Percentiles rank a stretch among this genome's conserved stretches.
phyloP scores from a whole-genome alignment of 2,888 invertebrate species.

The Macrophya annulata region DNA sequence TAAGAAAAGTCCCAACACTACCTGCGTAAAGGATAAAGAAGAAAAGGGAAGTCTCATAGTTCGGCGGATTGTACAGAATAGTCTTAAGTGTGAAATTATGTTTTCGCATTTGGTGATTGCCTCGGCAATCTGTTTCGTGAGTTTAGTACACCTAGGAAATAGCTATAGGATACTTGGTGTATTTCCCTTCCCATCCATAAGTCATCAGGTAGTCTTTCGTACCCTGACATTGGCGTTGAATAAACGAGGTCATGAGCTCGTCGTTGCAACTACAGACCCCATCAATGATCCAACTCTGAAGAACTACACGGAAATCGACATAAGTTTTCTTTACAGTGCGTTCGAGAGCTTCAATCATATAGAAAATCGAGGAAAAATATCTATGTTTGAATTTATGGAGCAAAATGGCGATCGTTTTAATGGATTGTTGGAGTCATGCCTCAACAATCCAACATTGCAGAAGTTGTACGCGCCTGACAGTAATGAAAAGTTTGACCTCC shows the following conservation, averaged over 20 bases:
- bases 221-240: slow-evolving; percentile 78
- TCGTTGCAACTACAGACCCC: no score
- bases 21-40: neutral
- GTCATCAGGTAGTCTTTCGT: slow-evolving; percentile 80
- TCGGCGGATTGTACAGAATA: neutral
- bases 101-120: neutral
- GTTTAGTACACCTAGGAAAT: neutral
- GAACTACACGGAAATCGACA: no score
- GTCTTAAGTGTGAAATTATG: neutral
- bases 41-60: neutral
- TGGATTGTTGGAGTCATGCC: neutral
- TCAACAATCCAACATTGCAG: neutral
- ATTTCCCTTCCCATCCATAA: slow-evolving; percentile 79
- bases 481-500: slow-evolving; percentile 81
- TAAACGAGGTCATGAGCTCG: neutral
- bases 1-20: neutral
- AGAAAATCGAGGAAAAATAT: no score
- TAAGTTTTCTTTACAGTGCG: no score
- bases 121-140: neutral
- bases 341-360: no score
- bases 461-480: slow-evolving; percentile 22
- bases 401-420: no score
- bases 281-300: no score
- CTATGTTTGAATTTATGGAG: no score
- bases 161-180: slow-evolving; percentile 78